Percentiles rank a stretch among this genome's conserved stretches.
Conservation (phyloP, 1,140 invertebrate species). For the Eciton burchellii region DNA sequence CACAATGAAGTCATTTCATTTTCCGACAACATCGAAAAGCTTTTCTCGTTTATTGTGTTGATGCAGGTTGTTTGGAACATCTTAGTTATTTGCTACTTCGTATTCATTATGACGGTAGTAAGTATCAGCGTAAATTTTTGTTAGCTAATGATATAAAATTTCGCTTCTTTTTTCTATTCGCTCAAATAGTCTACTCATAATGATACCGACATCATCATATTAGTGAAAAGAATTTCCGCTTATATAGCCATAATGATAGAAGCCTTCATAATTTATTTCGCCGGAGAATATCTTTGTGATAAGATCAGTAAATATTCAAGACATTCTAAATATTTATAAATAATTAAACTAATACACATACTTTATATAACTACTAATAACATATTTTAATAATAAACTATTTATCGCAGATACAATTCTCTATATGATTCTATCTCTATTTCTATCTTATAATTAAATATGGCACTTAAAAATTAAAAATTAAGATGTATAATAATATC, state of each 20-base stretch:
- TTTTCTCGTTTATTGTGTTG: slow-evolving; percentile 38
- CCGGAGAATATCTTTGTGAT: slow-evolving; percentile 52
- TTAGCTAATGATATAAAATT: neutral
- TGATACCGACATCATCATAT: neutral
- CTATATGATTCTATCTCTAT: too few species aligned
- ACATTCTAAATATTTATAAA: neutral
- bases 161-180: neutral
- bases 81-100: slow-evolving; percentile 35
- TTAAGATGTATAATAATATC: too few species aligned
- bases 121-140: neutral
- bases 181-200: slow-evolving; percentile 29
- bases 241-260: slow-evolving; percentile 43
- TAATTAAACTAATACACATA: too few species aligned
- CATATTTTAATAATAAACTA: too few species aligned
- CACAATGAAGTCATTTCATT: slow-evolving; percentile 47
- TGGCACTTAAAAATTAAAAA: too few species aligned
- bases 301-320: slow-evolving; percentile 41
- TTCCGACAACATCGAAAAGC: slow-evolving; percentile 6
- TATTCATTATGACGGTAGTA: slow-evolving; percentile 42
- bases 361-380: too few species aligned
- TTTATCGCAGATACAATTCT: too few species aligned
- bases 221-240: slow-evolving; percentile 24
- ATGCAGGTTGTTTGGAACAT: slow-evolving; percentile 53
- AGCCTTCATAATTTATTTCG: slow-evolving; percentile 56
- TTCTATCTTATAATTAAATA: too few species aligned